These are phyloP conservation scores for Phymorhynchus buccinoides DNA, from an alignment of 1,140 invertebrate species.

Conservation along the genomic window DNA sequence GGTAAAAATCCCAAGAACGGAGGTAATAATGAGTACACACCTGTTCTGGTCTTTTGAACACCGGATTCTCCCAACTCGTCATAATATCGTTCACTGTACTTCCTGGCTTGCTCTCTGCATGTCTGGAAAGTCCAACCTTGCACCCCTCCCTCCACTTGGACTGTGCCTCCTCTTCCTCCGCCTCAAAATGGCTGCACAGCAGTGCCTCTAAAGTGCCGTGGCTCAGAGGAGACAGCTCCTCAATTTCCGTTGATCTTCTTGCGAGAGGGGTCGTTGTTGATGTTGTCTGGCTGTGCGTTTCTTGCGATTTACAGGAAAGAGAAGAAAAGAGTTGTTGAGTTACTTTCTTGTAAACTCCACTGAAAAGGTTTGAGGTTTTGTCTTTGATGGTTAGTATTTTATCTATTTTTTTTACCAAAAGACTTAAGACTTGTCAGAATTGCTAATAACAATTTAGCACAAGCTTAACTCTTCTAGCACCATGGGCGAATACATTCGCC, in stretches of 20 bases:
- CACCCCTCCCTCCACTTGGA: slow-evolving; percentile 48
- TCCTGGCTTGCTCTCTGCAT: slow-evolving; percentile 5
- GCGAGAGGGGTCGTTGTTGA: background rate
- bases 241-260: background rate
- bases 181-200: slow-evolving; percentile 44
- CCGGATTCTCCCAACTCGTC: slow-evolving; percentile 62
- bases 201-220: slow-evolving; percentile 28
- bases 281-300: background rate
- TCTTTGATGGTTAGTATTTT: no score
- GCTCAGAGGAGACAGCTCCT: slow-evolving; percentile 37
- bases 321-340: no score
- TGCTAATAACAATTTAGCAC: no score
- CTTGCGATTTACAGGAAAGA: no score
- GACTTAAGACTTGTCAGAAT: no score
- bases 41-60: slow-evolving; percentile 56
- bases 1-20: no score
- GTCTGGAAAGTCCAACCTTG: background rate
- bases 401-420: no score
- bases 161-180: slow-evolving; percentile 43
- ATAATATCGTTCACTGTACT: slow-evolving; percentile 46
- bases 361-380: no score
- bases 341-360: no score
- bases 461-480: no score
- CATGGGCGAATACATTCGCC: no score
- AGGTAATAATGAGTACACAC: no score